Conservation (phyloP, 2,888 invertebrate species). For the Ophion ventricosus region DNA sequence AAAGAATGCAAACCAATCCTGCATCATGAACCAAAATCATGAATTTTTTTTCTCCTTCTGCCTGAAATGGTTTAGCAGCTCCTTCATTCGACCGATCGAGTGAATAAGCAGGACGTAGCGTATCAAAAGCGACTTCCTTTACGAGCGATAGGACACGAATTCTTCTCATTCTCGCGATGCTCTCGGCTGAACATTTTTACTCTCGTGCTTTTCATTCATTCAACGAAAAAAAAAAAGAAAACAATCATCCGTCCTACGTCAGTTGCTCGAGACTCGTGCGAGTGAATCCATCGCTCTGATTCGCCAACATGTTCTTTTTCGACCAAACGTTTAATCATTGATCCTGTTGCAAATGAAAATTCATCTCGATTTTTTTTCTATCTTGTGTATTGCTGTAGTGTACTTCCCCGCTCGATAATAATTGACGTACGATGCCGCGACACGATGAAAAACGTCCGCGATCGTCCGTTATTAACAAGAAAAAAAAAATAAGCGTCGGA, state of each 20-base stretch:
- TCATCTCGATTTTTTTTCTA: background rate
- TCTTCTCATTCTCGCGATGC: constrained; percentile 67
- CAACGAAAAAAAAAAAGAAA: constrained; percentile 18
- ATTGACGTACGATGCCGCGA: constrained; percentile 1
- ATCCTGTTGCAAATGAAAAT: background rate
- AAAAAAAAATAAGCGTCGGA: background rate
- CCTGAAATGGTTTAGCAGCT: constrained; percentile 10
- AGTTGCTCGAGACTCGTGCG: constrained; percentile 61
- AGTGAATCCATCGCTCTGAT: constrained; percentile 13
- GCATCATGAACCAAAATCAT: too few species aligned
- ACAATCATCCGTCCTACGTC: constrained; percentile 69
- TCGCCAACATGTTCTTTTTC: background rate
- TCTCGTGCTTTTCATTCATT: constrained; percentile 58
- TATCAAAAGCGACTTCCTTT: constrained; percentile 82
- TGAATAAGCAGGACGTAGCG: constrained; percentile 82
- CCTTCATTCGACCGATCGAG: constrained; percentile 60
- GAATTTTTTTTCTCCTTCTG: constrained; percentile 27
- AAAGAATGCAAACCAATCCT: too few species aligned
- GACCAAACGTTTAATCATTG: background rate
- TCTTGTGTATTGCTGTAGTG: background rate
- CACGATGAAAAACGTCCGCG: constrained; percentile 34
- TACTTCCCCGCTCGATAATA: background rate
- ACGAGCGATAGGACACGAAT: constrained; percentile 76
- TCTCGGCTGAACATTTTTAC: constrained; percentile 66
- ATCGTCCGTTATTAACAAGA: constrained; percentile 8